Percentiles rank a stretch among this genome's conserved stretches.
Evolutionary conservation across 1,140 invertebrate genomes (phyloP).

Genomic region (Drosophila bocqueti): DNA sequence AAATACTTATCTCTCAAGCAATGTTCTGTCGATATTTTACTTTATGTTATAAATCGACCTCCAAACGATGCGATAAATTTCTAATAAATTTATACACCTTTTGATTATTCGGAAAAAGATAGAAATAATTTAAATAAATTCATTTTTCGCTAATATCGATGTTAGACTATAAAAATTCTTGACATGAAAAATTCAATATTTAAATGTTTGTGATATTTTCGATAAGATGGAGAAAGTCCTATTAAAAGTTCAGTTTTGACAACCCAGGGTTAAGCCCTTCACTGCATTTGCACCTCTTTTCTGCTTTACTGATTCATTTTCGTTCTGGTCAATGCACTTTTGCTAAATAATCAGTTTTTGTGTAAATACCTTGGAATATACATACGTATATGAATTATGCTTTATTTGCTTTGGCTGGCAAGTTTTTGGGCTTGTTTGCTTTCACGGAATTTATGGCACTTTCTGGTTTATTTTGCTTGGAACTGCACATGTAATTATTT

Average conservation of each 20-base stretch:
- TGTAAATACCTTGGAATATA: constrained; percentile 10
- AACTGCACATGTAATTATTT: background rate
- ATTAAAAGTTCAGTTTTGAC: background rate
- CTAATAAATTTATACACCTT: too few species aligned
- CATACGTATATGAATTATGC: background rate
- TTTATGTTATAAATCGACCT: too few species aligned
- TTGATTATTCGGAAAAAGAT: too few species aligned
- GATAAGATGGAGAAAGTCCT: background rate
- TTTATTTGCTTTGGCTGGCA: constrained; percentile 17
- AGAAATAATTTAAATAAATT: too few species aligned
- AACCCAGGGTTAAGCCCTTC: background rate
- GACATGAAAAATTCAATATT: too few species aligned
- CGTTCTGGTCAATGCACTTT: constrained; percentile 10
- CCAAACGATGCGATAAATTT: too few species aligned
- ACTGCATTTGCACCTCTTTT: background rate
- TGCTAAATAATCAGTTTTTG: constrained; percentile 9
- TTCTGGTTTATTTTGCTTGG: constrained; percentile 16
- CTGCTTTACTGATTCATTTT: background rate
- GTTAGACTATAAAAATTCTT: too few species aligned
- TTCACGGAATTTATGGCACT: background rate
- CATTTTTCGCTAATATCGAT: too few species aligned
- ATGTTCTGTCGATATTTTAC: too few species aligned
- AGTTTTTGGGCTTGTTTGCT: constrained; percentile 4
- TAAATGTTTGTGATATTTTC: too few species aligned
- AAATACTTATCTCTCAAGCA: too few species aligned